Evolutionary conservation across 1,140 invertebrate genomes (phyloP).

Genomic region (Pemphigus obesinymphae): DNA sequence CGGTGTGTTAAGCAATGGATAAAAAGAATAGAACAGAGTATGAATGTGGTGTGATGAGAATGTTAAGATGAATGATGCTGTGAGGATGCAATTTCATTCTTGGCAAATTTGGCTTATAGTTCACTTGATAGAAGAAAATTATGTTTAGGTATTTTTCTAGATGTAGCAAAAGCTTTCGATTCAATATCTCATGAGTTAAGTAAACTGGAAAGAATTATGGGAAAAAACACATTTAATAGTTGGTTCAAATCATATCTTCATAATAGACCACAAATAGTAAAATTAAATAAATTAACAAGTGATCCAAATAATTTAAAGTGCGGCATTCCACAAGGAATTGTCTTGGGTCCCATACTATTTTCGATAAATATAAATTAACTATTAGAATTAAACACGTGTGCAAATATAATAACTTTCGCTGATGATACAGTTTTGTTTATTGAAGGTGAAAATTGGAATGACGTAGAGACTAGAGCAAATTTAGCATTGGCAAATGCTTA

Average conservation of each 20-base stretch:
- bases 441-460: neutral
- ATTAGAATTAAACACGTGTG: neutral
- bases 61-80: too few relatives aligned
- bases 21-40: too few relatives aligned
- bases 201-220: neutral
- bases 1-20: too few relatives aligned
- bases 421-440: neutral
- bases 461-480: neutral
- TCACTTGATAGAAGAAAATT: neutral
- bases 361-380: neutral
- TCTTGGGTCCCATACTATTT: neutral
- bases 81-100: neutral
- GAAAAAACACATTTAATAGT: neutral
- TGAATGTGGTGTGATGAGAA: too few relatives aligned
- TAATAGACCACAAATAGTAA: neutral
- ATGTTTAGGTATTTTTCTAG: neutral
- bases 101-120: neutral
- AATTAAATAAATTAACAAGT: neutral
- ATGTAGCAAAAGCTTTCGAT: neutral
- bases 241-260: neutral
- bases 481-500: neutral
- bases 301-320: neutral
- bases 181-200: neutral
- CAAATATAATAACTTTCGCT: neutral
- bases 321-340: neutral